phyloP scores from a whole-genome alignment of 2,113 vertebrate genomes.

The Trichomycterus rosablanca region DNA sequence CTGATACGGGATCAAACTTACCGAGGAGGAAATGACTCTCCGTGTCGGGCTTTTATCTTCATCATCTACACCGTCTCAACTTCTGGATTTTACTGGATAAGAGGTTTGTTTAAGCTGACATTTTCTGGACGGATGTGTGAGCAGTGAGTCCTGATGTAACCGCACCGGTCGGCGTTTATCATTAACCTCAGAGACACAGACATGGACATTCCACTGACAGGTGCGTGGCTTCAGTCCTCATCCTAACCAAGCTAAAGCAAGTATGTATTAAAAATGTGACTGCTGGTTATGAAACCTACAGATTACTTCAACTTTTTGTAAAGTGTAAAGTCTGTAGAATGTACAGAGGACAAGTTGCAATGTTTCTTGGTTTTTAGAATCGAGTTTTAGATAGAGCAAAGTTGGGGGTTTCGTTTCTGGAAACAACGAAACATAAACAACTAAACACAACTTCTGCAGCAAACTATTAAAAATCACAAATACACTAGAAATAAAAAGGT shows the following conservation, averaged over 20 bases:
- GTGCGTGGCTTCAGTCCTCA: conserved; percentile 16
- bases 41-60: neutral
- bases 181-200: neutral
- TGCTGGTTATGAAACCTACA: no score
- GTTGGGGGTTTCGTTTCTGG: no score
- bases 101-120: neutral
- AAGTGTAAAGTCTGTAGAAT: no score
- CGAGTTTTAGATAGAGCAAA: no score
- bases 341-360: no score
- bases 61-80: neutral
- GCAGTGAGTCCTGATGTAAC: neutral
- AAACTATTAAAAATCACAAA: no score
- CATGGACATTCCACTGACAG: conserved; percentile 17
- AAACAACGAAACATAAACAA: no score
- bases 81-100: neutral
- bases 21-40: neutral
- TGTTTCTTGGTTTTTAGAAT: no score
- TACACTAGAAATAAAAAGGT: no score
- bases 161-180: neutral
- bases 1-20: neutral
- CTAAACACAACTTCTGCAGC: no score
- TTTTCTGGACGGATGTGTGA: neutral
- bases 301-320: no score
- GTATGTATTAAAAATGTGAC: no score
- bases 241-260: neutral